A percentile compares a stretch with the other conserved stretches of the same genome.
phyloP scores from a whole-genome alignment of 2,888 invertebrate species.

The Phaonia tiefii region DNA sequence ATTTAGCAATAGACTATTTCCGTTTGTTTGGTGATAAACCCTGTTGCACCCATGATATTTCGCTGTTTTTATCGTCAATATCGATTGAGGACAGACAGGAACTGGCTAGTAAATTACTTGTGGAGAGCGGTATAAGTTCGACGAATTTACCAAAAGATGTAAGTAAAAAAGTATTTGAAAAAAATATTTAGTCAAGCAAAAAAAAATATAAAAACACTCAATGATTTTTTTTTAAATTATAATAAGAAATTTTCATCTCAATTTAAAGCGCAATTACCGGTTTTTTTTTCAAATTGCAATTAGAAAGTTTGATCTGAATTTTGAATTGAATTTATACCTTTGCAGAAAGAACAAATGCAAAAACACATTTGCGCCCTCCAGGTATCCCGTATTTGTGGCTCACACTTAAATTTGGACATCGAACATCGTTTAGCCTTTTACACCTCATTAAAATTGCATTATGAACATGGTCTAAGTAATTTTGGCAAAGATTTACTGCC shows the following conservation, averaged over 20 bases:
- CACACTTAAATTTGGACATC: constrained; percentile 82
- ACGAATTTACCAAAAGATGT: constrained; percentile 85
- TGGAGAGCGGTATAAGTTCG: constrained; percentile 85
- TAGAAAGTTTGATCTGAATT: no score
- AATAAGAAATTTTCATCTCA: no score
- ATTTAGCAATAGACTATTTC: constrained; percentile 90
- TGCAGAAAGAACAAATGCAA: constrained; percentile 88
- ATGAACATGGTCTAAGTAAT: constrained; percentile 83
- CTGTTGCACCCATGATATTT: constrained; percentile 92
- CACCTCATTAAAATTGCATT: constrained; percentile 84
- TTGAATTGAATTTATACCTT: no score
- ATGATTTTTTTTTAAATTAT: no score
- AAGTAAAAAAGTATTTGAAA: constrained; percentile 75
- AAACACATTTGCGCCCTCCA: constrained; percentile 90
- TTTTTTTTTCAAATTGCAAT: no score
- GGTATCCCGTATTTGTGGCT: constrained; percentile 87
- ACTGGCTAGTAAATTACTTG: constrained; percentile 83
- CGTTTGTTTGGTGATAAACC: constrained; percentile 90
- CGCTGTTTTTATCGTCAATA: constrained; percentile 87
- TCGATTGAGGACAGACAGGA: constrained; percentile 82
- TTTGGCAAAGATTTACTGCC: constrained; percentile 83
- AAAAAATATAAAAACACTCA: no score
- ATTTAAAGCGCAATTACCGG: no score
- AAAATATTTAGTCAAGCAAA: no score
- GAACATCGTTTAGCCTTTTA: constrained; percentile 84